Base-by-base conservation (phyloP, 1,140 invertebrate genomes). In the Nephila pilipes region DNA sequence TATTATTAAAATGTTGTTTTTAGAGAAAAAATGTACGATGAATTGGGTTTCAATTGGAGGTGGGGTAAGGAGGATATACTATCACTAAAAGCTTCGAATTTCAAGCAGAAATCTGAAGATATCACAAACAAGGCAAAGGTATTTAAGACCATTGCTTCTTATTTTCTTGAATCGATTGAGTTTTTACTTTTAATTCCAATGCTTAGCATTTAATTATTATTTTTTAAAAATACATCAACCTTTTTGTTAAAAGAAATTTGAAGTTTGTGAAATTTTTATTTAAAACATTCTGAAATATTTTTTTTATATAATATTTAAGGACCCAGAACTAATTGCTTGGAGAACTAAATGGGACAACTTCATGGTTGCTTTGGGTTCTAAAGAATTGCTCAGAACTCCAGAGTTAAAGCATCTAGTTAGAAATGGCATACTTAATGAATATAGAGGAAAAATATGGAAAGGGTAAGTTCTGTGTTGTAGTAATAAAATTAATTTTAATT, bases 281-380 rank as follows among this genome's bases (percentile, higher is more conserved):
- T 54, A 5, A 29, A 65, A 89, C 25, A 10, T 55, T 55, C 32
- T 10, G 8, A 25, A 14, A 36, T 22, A 80, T 58, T 25, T 80
- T 69, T 83, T 83, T 93, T 29, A 12, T 22, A 38, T 85, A 32
- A 5, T 63, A 14, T 46, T 87, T 14, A 69, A 75, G 94, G 95
- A 83, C 95, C 94, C 32, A 94, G 95, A 90, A 94, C 93, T 90
- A 6, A 63, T 90, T 18, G 16, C 58, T 20, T 95, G 94, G 94
- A 91, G 93, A 57, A 92, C 95, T 0, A 95, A 95, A 90, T 96
- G 96, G 96, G 96, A 96, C 93, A 96, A 95, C 57, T 96, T 95
- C 90, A 95, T 96, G 93, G 95, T 95, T 29, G 95, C 94, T 75
- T 93, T 95, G 58, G 94, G 90, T 2, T 93, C 94, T n/a, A 94